phyloP scores from a whole-genome alignment of 2,113 vertebrate genomes.

The Pachycephala philippinensis region DNA sequence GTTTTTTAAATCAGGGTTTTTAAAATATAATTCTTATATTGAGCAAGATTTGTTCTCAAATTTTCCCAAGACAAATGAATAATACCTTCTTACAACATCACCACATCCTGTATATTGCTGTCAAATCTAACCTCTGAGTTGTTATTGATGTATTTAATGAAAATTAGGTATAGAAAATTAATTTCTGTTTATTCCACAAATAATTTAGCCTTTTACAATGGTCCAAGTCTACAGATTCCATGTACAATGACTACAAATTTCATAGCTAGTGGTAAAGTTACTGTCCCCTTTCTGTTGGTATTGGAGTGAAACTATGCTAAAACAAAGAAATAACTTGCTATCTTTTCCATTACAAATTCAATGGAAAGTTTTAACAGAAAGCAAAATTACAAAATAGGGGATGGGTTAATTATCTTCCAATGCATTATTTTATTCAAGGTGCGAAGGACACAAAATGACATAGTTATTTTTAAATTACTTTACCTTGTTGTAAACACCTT shows the following conservation, averaged over 20 bases:
- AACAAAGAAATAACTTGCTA: background rate
- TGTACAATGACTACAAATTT: background rate
- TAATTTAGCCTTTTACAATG: background rate
- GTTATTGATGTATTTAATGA: background rate
- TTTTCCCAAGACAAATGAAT: conserved; percentile 14
- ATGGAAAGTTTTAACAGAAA: background rate
- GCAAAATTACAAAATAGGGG: background rate
- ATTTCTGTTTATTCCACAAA: background rate
- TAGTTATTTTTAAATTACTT: background rate
- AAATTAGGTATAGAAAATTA: background rate
- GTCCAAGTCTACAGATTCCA: background rate
- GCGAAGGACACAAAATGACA: background rate
- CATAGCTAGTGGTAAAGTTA: background rate
- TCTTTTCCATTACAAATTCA: background rate
- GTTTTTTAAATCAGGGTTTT: background rate
- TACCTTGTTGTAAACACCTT: background rate
- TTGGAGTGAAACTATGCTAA: background rate
- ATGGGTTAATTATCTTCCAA: background rate
- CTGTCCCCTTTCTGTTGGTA: background rate
- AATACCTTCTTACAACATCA: conserved; percentile 5
- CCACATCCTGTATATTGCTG: background rate
- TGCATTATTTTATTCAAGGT: background rate
- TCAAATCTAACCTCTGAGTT: background rate
- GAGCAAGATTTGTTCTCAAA: background rate
- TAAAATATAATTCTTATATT: background rate